Conservation (phyloP, 2,113 vertebrate species). For the Glaucomys volans region DNA sequence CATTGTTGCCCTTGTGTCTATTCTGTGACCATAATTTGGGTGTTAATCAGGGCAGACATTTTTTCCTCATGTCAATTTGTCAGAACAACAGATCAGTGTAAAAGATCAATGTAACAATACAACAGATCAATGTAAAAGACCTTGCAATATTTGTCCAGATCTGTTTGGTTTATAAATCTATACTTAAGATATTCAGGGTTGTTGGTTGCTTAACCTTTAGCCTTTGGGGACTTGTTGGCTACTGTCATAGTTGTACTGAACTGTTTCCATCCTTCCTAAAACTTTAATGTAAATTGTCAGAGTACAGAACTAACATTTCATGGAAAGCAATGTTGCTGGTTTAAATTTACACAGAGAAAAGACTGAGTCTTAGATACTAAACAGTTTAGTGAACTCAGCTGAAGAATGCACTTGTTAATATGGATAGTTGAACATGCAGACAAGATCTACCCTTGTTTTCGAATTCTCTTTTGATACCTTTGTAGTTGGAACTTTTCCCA, state of each 20-base stretch:
- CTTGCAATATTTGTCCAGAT: background rate
- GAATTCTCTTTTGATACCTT: constrained; percentile 12
- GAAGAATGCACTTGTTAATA: background rate
- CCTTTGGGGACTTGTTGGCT: background rate
- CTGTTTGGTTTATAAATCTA: constrained; percentile 21
- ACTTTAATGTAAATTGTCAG: background rate
- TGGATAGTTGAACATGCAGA: background rate
- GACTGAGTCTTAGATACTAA: background rate
- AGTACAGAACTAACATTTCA: background rate
- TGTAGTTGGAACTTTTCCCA: background rate
- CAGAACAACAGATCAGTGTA: background rate
- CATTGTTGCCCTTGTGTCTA: background rate
- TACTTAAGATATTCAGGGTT: background rate
- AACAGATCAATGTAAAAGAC: background rate
- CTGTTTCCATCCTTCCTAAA: background rate
- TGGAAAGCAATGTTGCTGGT: background rate
- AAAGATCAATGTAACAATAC: too few relatives aligned
- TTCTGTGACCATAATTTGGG: background rate
- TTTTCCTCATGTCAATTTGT: background rate
- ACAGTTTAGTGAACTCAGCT: background rate
- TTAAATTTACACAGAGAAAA: constrained; percentile 48
- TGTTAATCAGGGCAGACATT: background rate
- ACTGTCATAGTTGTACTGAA: background rate
- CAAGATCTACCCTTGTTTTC: background rate
- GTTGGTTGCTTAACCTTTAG: background rate